phyloP scores from a whole-genome alignment of 2,888 invertebrate species.

The Scaptodrosophila latifasciaeformis region DNA sequence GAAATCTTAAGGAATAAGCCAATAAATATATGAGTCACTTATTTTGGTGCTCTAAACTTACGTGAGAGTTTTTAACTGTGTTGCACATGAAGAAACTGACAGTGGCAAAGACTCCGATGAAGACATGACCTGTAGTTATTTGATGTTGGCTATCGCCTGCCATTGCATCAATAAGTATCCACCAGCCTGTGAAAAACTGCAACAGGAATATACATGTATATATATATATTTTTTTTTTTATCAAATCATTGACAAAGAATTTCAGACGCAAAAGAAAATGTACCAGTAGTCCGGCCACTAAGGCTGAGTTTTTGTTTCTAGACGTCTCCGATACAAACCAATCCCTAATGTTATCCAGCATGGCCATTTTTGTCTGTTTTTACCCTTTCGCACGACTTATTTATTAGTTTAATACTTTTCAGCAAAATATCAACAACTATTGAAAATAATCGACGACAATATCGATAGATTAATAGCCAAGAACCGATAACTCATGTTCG shows the following conservation, averaged over 20 bases:
- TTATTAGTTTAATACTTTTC: slow-evolving; percentile 9
- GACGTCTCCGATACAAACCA: slow-evolving; percentile 91
- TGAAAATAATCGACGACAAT: not conserved
- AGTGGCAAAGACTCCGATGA: slow-evolving; percentile 96
- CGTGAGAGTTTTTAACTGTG: slow-evolving; percentile 95
- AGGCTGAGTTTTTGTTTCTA: slow-evolving; percentile 89
- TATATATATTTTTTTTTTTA: not conserved
- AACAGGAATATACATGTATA: slow-evolving; percentile 28
- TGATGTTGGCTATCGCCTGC: slow-evolving; percentile 82
- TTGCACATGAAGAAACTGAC: slow-evolving; percentile 98
- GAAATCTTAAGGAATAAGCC: slow-evolving; percentile 45
- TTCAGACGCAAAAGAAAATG: not conserved
- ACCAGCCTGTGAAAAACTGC: slow-evolving; percentile 97
- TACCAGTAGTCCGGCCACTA: slow-evolving; percentile 91
- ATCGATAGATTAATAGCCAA: not conserved
- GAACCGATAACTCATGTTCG: no score
- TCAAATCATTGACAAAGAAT: no score
- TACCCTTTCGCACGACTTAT: slow-evolving; percentile 30
- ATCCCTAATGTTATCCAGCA: slow-evolving; percentile 85
- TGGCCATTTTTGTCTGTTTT: no score
- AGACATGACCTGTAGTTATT: slow-evolving; percentile 86
- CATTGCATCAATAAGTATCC: slow-evolving; percentile 97
- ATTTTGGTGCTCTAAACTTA: slow-evolving; percentile 41
- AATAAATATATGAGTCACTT: not conserved
- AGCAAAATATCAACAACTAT: not conserved